Conservation (phyloP, 2,113 vertebrate species). For the Plestiodon gilberti region DNA sequence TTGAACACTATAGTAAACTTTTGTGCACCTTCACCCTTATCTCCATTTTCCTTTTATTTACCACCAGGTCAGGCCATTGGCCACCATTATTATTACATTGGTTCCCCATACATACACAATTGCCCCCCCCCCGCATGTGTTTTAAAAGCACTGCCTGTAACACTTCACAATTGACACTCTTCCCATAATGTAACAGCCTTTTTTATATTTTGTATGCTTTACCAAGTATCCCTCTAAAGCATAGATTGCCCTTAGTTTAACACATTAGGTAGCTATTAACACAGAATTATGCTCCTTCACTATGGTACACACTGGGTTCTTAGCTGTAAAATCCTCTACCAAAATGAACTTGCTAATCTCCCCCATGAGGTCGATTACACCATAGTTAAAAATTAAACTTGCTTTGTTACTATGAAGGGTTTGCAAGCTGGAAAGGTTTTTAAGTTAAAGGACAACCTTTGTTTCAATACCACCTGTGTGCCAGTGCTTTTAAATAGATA, state of each 20-base stretch:
- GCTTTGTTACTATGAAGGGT: not conserved
- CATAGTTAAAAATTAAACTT: constrained; percentile 13
- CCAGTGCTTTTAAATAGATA: not conserved
- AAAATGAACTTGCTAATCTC: not conserved
- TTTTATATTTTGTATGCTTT: not conserved
- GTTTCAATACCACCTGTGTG: not conserved
- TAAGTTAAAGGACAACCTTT: not conserved
- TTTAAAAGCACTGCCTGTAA: too few species aligned
- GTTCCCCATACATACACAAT: too few species aligned
- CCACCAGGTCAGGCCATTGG: too few species aligned
- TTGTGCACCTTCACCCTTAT: too few species aligned
- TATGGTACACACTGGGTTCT: not conserved
- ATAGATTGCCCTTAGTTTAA: not conserved
- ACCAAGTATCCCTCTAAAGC: not conserved
- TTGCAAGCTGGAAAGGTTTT: not conserved
- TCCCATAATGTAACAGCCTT: too few species aligned
- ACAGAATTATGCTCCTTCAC: not conserved
- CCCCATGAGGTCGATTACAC: constrained; percentile 3
- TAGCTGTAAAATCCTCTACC: not conserved
- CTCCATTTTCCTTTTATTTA: too few species aligned
- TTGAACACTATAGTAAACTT: too few species aligned
- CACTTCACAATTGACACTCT: too few species aligned
- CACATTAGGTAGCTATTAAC: not conserved
- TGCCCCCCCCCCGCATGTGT: too few species aligned
- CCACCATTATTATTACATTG: too few species aligned